Evolutionary conservation across 2,888 invertebrate species (phyloP).

Genomic region (Tetragonula carbonaria): DNA sequence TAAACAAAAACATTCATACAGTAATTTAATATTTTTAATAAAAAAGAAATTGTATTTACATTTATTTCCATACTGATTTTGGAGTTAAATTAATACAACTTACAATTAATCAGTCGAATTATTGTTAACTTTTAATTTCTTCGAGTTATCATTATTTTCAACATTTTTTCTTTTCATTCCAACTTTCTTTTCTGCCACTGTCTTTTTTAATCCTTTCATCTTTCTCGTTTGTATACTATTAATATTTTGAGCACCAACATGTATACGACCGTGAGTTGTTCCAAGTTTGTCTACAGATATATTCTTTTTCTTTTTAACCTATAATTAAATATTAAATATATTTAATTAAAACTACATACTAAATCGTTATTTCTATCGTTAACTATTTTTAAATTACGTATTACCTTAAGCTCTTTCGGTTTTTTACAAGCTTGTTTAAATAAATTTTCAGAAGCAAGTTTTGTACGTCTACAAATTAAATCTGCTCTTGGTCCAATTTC

Average conservation of each 20-base stretch:
- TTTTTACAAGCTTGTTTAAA: constrained; percentile 92
- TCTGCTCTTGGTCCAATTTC: constrained; percentile 98
- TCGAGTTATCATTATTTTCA: constrained; percentile 67
- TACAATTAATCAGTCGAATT: constrained; percentile 47
- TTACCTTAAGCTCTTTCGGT: constrained; percentile 90
- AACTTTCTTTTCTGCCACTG: constrained; percentile 88
- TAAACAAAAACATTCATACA: constrained; percentile 12
- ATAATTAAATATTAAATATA: constrained; percentile 23
- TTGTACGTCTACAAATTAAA: constrained; percentile 92
- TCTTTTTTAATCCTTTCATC: constrained; percentile 94
- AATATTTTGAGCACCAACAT: constrained; percentile 95
- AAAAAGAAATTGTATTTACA: constrained; percentile 20
- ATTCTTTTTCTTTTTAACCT: constrained; percentile 91
- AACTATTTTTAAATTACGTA: background rate
- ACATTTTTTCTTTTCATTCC: constrained; percentile 86
- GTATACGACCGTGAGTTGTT: constrained; percentile 95
- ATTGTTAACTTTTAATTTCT: constrained; percentile 59
- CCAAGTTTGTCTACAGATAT: constrained; percentile 94
- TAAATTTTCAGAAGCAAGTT: constrained; percentile 95
- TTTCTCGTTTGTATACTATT: constrained; percentile 94
- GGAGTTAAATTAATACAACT: constrained; percentile 32
- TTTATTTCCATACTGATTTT: background rate
- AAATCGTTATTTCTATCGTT: background rate
- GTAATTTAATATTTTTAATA: constrained; percentile 28
- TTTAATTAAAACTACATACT: background rate